A percentile compares a stretch with the other conserved stretches of the same genome.
Evolutionary conservation across 1,140 invertebrate genomes (phyloP).

Genomic region (Drosophila kikkawai): DNA sequence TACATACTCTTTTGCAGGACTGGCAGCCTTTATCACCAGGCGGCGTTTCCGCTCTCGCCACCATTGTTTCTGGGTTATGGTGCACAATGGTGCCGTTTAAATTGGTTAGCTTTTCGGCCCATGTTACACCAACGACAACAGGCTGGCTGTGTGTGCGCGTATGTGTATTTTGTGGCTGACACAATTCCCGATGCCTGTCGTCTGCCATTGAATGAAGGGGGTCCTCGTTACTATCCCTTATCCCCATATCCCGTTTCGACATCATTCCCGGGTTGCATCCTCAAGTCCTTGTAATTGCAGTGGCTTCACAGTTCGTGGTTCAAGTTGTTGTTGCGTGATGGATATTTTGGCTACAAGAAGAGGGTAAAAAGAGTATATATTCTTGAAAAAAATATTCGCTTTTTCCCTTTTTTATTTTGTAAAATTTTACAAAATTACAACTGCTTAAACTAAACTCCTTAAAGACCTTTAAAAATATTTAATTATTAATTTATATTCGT

Average conservation of each 20-base stretch:
- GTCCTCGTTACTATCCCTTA: constrained; percentile 17
- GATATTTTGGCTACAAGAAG: neutral
- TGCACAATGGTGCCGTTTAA: constrained; percentile 77
- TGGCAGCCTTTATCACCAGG: constrained; percentile 59
- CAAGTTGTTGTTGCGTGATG: constrained; percentile 2
- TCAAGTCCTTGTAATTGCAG: constrained; percentile 28
- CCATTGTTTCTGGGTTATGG: constrained; percentile 72
- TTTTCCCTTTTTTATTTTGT: too few relatives aligned
- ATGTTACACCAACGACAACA: constrained; percentile 16
- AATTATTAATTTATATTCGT: too few relatives aligned
- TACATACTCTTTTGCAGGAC: constrained; percentile 33
- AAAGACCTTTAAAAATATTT: too few relatives aligned
- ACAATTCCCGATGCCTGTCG: constrained; percentile 63
- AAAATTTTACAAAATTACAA: too few relatives aligned
- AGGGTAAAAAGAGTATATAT: neutral
- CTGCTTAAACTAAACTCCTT: too few relatives aligned
- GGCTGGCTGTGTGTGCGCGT: constrained; percentile 12
- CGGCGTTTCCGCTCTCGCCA: constrained; percentile 57
- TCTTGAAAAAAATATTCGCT: too few relatives aligned
- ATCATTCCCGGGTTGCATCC: neutral
- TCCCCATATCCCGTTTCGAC: neutral
- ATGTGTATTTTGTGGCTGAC: constrained; percentile 52
- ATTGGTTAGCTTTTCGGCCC: constrained; percentile 71
- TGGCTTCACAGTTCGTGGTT: constrained; percentile 3
- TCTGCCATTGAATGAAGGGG: constrained; percentile 38